Evolutionary conservation across 2,888 invertebrate genomes (phyloP).

Genomic region (Drosophila setosimentum): DNA sequence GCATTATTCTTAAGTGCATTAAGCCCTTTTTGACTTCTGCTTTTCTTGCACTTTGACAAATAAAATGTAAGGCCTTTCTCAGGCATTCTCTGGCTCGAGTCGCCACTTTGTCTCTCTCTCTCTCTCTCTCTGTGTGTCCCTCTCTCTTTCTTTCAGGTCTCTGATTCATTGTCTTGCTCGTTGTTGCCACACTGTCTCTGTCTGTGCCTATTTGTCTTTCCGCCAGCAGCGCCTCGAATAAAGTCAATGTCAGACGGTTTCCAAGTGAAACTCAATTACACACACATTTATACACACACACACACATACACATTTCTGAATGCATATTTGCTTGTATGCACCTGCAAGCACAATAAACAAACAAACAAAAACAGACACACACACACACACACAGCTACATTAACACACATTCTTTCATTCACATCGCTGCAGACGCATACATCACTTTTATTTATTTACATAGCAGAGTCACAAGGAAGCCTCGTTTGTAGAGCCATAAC

Average conservation of each 20-base stretch:
- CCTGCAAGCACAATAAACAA: slow-evolving; percentile 37
- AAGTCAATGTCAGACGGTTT: slow-evolving; percentile 71
- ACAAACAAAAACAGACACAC: slow-evolving; percentile 14
- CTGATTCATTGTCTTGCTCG: slow-evolving; percentile 13
- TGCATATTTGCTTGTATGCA: slow-evolving; percentile 20
- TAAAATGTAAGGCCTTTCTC: slow-evolving; percentile 59
- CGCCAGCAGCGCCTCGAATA: slow-evolving; percentile 57
- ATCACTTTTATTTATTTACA: slow-evolving; percentile 75
- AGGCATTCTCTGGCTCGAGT: slow-evolving; percentile 18
- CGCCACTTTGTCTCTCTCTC: neutral
- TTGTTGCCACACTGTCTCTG: slow-evolving; percentile 19
- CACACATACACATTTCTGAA: slow-evolving; percentile 30
- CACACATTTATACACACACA: slow-evolving; percentile 35
- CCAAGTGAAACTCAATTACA: slow-evolving; percentile 74
- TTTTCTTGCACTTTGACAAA: slow-evolving; percentile 66
- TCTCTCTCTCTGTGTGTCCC: neutral
- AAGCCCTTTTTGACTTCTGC: slow-evolving; percentile 65
- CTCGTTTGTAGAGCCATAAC: neutral
- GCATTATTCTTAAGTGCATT: slow-evolving; percentile 69
- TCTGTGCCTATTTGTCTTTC: slow-evolving; percentile 62
- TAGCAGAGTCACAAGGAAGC: slow-evolving; percentile 22
- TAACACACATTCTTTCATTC: slow-evolving; percentile 14
- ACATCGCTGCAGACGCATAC: slow-evolving; percentile 43
- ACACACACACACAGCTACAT: slow-evolving; percentile 18
- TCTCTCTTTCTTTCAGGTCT: slow-evolving; percentile 6